phyloP scores from a whole-genome alignment of 2,888 invertebrate species.

The Pinctada fucata region DNA sequence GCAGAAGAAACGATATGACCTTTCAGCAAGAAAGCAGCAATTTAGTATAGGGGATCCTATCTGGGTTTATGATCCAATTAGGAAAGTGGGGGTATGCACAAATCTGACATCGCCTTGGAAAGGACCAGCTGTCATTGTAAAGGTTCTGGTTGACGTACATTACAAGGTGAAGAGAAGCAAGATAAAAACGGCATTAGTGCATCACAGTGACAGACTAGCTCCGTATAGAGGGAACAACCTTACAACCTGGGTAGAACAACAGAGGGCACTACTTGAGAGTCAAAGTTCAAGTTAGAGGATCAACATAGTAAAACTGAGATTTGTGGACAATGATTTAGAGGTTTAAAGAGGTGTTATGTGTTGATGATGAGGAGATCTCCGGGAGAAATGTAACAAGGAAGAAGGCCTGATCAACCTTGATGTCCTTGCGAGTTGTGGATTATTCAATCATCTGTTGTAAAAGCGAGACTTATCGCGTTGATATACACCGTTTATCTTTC shows the following conservation, averaged over 20 bases:
- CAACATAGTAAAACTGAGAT: not conserved
- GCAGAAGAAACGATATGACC: not conserved
- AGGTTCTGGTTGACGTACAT: not conserved
- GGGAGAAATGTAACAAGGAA: not conserved
- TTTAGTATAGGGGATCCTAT: not conserved
- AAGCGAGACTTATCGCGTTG: not conserved
- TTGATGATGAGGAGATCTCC: too few species aligned
- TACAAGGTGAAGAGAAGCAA: not conserved
- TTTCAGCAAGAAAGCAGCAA: not conserved
- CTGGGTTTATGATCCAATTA: not conserved
- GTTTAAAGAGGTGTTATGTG: too few species aligned
- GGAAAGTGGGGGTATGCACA: not conserved
- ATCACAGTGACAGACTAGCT: not conserved
- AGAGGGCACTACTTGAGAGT: not conserved
- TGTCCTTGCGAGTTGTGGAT: not conserved
- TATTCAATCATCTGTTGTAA: not conserved
- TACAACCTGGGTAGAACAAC: not conserved
- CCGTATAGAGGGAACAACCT: not conserved
- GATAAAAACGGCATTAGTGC: not conserved
- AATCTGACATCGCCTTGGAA: not conserved
- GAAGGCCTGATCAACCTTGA: slow-evolving; percentile 1
- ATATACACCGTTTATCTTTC: too few species aligned
- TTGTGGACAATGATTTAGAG: not conserved
- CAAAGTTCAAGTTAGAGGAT: not conserved
- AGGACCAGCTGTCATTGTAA: not conserved